Conservation (phyloP, 30 jellyfish, hydroid and myxozoan genomes). For the Aurelia sp. region DNA sequence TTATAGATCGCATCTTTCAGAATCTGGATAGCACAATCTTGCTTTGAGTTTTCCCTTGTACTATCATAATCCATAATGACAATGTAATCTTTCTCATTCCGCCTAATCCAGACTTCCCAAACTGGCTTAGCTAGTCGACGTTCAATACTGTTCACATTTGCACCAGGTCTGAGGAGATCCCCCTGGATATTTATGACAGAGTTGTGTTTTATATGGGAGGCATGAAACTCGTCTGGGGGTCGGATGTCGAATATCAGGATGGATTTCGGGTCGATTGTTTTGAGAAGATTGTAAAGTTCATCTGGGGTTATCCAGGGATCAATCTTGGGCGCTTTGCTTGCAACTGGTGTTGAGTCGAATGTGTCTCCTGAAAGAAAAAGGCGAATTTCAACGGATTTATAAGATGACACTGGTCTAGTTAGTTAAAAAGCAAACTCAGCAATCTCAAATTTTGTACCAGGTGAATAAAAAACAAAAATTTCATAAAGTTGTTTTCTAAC, state of each 20-base stretch:
- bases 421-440: no score
- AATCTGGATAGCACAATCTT: conserved; percentile 69
- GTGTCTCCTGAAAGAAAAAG: not conserved
- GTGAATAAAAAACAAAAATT: no score
- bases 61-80: conserved; percentile 74
- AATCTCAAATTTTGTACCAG: no score
- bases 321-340: conserved; percentile 15
- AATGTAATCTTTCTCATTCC: conserved; percentile 59
- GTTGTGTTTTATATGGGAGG: conserved; percentile 73
- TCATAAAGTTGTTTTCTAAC: no score
- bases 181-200: conserved; percentile 73
- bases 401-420: no score
- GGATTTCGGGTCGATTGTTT: conserved; percentile 42
- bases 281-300: conserved; percentile 73
- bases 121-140: conserved; percentile 69
- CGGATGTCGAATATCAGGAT: conserved; percentile 85
- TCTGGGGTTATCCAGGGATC: conserved; percentile 67
- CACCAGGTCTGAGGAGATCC: conserved; percentile 79
- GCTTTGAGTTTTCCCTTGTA: conserved; percentile 38
- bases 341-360: not conserved
- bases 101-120: conserved; percentile 85
- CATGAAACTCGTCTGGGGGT: conserved; percentile 64
- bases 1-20: conserved; percentile 71
- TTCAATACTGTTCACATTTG: conserved; percentile 88
- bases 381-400: no score